phyloP scores from a whole-genome alignment of 1,140 invertebrate species.

The Ceratitis capitata region DNA sequence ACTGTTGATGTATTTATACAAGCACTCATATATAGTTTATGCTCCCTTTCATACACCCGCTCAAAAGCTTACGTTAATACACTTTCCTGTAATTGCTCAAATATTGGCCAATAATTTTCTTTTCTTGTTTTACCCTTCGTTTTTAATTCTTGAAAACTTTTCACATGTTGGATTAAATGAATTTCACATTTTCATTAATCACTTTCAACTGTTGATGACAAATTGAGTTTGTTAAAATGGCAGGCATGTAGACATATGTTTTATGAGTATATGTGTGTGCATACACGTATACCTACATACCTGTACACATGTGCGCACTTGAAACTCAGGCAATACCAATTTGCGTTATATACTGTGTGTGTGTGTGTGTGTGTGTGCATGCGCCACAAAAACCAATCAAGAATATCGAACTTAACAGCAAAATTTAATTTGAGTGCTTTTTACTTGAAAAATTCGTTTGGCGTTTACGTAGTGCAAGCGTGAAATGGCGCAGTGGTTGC shows the following conservation, averaged over 20 bases:
- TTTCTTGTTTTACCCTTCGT: background rate
- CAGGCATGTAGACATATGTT: background rate
- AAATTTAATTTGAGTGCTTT: background rate
- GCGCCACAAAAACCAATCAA: background rate
- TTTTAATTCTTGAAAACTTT: background rate
- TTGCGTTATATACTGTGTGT: background rate
- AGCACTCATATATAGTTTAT: no score
- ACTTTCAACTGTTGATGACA: constrained; percentile 20
- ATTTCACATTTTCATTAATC: constrained; percentile 19
- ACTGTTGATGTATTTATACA: no score
- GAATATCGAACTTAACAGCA: background rate
- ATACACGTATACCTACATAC: background rate
- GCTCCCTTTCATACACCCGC: no score
- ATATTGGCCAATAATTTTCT: background rate
- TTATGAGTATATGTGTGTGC: no score
- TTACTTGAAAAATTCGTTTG: background rate
- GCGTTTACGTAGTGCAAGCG: background rate
- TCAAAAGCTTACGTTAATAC: no score
- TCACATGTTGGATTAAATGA: background rate
- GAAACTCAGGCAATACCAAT: background rate
- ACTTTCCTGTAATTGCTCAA: background rate
- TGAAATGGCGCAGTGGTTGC: background rate
- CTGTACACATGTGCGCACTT: background rate
- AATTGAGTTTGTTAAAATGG: constrained; percentile 15
- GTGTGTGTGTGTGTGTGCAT: background rate